Base-by-base conservation (phyloP, 35 echinoderm and acorn worm genomes). In the Apostichopus japonicus region DNA sequence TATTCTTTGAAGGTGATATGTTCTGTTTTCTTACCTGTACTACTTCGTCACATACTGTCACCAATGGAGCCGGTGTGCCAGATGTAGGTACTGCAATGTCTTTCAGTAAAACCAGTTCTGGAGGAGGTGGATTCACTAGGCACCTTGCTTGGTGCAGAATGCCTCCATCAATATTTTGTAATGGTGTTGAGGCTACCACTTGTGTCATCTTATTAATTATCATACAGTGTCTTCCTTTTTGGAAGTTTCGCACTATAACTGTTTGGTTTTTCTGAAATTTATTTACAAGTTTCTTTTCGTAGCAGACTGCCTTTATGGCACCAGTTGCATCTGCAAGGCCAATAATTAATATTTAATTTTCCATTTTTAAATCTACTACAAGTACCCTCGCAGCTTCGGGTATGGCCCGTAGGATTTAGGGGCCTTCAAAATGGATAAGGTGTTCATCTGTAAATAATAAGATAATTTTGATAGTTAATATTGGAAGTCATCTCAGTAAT, bases 61-160 rank as follows among this genome's bases (percentile, higher is more conserved):
- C 67, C 67, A 72, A 72, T 72, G 67, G 67, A 72, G 67, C 67
- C n/a, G 13, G 67, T 72, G 67, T 72, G 67, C 67, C 67, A 15
- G 67, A 72, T 72, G 70, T 14, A 72, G 67, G 67, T 15, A 21
- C 2, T 72, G 67, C n/a, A 21, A 72, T 72, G 67, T 72, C 67
- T 72, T 72, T 72, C 13, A 72, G 67, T 21, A 15, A 13, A 72
- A 72, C n/a, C n/a, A 72, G 13, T 72, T 72, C 67, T 15, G 67
- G n/a, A 21, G 67, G 67, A 15, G 67, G 67, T 21, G 67, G 67
- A 72, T 72, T 72, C 67, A 72, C 67, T 21, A 72, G 67, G 67
- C 67, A 72, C 67, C n/a, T 5, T 21, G 67, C 67, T 21, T 72
- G 67, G 67, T 72, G 67, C 11, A 72, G 67, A 72, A 72, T 72